Evolutionary conservation across 2,797 vertebrate genomes (phyloP).

Genomic region (Lepidocolaptes lacrymiger): DNA sequence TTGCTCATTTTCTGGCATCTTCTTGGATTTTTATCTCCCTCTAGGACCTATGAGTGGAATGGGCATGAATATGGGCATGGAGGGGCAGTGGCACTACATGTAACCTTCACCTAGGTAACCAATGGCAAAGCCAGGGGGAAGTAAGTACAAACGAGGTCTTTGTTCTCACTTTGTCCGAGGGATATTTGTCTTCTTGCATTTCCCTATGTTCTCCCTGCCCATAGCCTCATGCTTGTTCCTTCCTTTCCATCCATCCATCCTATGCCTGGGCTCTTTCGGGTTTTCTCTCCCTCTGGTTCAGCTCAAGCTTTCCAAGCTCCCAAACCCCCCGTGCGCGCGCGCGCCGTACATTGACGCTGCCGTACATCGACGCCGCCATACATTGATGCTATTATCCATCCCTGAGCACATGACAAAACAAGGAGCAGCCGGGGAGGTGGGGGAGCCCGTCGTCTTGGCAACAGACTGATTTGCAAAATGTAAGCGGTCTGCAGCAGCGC

Average conservation of each 20-base stretch:
- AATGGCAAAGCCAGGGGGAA: constrained; percentile 97
- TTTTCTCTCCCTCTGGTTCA: constrained; percentile 75
- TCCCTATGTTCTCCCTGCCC: constrained; percentile 81
- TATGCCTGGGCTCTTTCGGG: constrained; percentile 67
- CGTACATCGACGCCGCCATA: constrained; percentile 74
- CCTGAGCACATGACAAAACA: constrained; percentile 86
- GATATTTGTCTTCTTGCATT: constrained; percentile 78
- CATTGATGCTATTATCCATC: constrained; percentile 80
- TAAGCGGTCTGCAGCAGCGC: constrained; percentile 93
- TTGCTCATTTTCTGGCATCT: constrained; percentile 87
- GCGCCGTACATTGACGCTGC: constrained; percentile 69
- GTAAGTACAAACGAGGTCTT: constrained; percentile 90
- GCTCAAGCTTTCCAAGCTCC: constrained; percentile 80
- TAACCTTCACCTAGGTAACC: constrained; percentile 93
- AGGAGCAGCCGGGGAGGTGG: constrained; percentile 84
- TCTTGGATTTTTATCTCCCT: constrained; percentile 88
- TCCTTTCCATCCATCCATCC: constrained; percentile 75
- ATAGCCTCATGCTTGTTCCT: constrained; percentile 86
- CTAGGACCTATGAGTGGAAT: constrained; percentile 99
- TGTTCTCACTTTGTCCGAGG: constrained; percentile 81
- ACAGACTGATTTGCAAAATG: constrained; percentile 99
- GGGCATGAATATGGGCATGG: constrained; percentile 99
- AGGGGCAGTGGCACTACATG: constrained; percentile 99
- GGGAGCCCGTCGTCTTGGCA: constrained; percentile 90
- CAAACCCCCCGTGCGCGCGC: constrained; percentile 41